Percentiles rank a stretch among this genome's conserved stretches.
These are phyloP conservation scores for Mycteria americana DNA, from an alignment of 2,797 vertebrate species.

Conservation along the genomic window DNA sequence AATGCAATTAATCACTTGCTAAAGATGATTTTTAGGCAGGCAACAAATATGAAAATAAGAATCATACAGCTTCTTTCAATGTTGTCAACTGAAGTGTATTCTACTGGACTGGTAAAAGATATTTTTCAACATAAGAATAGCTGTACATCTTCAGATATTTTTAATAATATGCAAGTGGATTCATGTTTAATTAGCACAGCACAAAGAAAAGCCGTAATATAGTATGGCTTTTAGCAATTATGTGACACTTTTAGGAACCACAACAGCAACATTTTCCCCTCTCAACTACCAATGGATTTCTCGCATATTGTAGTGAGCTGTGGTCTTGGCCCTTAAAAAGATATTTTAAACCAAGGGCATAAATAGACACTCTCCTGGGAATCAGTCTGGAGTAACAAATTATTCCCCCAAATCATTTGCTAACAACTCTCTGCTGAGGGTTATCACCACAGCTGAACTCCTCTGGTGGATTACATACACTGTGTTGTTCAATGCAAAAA, in stretches of 20 bases:
- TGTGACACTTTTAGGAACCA: not conserved
- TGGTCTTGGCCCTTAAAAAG: not conserved
- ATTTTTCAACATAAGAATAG: conserved; percentile 9
- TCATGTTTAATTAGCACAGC: conserved; percentile 43
- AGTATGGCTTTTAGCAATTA: not conserved
- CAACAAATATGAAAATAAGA: conserved; percentile 39
- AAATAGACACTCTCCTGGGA: not conserved
- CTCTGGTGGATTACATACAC: not conserved
- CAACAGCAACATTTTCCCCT: not conserved
- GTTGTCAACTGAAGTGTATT: conserved; percentile 36
- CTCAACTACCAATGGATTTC: not conserved
- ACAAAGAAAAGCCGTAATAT: conserved; percentile 16
- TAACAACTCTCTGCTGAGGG: not conserved
- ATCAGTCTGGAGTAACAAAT: not conserved
- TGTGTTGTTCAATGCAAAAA: not conserved
- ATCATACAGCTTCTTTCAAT: conserved; percentile 12
- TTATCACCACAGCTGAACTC: not conserved
- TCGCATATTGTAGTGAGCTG: not conserved
- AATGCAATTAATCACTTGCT: conserved; percentile 50
- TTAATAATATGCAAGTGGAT: conserved; percentile 26
- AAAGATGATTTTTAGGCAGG: conserved; percentile 26
- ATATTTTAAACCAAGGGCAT: not conserved
- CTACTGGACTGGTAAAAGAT: not conserved
- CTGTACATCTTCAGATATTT: conserved; percentile 20
- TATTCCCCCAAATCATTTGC: not conserved